phyloP scores from a whole-genome alignment of 2,797 vertebrate genomes.

The Acrocephalus scirpaceus region DNA sequence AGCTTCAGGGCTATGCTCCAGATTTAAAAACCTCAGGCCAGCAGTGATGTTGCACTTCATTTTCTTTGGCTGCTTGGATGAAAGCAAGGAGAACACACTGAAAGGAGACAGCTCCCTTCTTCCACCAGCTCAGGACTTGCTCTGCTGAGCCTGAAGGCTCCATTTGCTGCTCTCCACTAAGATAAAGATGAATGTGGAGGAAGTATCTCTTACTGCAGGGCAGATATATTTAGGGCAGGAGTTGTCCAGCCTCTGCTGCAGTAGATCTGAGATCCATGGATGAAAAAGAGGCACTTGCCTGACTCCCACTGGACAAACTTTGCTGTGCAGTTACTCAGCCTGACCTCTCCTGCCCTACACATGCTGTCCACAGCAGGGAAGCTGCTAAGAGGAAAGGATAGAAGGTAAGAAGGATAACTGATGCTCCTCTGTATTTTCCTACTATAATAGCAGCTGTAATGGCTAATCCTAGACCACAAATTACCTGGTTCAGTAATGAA shows the following conservation, averaged over 20 bases:
- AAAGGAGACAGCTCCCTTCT: neutral
- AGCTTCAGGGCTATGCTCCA: neutral
- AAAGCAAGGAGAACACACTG: neutral
- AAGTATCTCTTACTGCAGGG: neutral
- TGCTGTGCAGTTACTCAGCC: neutral
- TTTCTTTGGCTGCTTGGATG: neutral
- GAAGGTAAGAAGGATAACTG: neutral
- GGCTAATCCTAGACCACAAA: neutral
- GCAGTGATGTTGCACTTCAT: neutral
- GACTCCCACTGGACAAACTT: neutral
- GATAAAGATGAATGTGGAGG: neutral
- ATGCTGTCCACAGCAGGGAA: neutral
- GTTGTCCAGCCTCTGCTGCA: neutral
- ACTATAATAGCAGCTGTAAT: neutral
- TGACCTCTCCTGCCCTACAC: neutral
- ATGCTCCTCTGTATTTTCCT: neutral
- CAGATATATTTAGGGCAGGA: neutral
- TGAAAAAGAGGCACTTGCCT: neutral
- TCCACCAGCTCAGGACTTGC: neutral
- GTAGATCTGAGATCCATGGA: rapidly evolving
- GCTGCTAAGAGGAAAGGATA: neutral
- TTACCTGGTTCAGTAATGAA: neutral
- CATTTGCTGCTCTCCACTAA: neutral
- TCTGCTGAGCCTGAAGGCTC: neutral
- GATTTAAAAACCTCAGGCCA: neutral